Evolutionary conservation across 2,888 invertebrate genomes (phyloP).

Genomic region (Tipula confusa): DNA sequence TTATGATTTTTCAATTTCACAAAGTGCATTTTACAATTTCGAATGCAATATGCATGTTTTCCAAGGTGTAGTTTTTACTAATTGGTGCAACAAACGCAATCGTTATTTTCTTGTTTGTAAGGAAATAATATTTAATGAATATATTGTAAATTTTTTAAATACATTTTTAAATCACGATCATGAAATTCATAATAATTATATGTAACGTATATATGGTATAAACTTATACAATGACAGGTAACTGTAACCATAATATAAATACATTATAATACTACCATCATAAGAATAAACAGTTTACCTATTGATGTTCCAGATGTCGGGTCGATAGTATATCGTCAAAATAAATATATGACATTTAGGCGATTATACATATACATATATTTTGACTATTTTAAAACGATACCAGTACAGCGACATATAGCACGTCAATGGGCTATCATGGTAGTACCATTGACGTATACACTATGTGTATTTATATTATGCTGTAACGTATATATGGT

Average conservation of each 20-base stretch:
- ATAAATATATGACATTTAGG: no score
- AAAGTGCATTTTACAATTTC: neutral
- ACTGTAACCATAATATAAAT: no score
- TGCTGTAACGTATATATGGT: neutral
- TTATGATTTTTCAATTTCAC: neutral
- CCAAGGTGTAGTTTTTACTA: constrained; percentile 3
- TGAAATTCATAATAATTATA: neutral
- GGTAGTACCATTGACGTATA: no score
- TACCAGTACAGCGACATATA: no score
- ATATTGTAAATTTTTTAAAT: constrained; percentile 8
- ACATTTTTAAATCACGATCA: neutral
- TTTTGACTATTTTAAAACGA: no score
- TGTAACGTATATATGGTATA: neutral
- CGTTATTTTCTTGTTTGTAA: neutral
- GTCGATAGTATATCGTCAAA: no score
- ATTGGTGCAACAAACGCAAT: neutral
- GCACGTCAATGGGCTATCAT: no score
- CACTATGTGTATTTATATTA: no score
- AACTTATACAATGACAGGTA: neutral
- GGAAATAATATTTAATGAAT: neutral
- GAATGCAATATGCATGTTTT: neutral
- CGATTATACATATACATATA: no score
- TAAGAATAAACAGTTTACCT: no score
- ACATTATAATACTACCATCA: no score
- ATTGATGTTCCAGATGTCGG: no score